Evolutionary conservation across 2,888 invertebrate species (phyloP).

Genomic region (Spodoptera exigua): DNA sequence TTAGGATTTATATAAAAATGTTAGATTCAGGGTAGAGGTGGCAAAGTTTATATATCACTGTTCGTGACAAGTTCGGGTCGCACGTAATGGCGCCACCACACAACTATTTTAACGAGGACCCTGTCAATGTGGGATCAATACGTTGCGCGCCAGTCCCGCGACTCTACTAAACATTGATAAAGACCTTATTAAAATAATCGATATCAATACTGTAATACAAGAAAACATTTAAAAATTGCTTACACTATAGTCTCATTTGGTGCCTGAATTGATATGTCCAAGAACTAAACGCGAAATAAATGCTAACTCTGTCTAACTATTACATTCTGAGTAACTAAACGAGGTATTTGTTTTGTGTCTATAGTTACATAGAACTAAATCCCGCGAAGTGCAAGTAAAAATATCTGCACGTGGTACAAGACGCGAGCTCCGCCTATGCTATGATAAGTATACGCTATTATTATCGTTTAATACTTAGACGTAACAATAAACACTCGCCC

Average conservation of each 20-base stretch:
- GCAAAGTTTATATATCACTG: slow-evolving; percentile 71
- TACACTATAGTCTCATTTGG: slow-evolving; percentile 87
- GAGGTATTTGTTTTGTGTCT: slow-evolving; percentile 88
- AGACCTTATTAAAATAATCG: slow-evolving; percentile 63
- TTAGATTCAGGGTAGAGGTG: slow-evolving; percentile 67
- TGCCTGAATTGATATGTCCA: slow-evolving; percentile 88
- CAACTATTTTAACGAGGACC: slow-evolving; percentile 64
- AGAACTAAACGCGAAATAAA: slow-evolving; percentile 86
- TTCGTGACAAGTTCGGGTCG: slow-evolving; percentile 24
- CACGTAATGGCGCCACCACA: slow-evolving; percentile 71
- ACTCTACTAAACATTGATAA: slow-evolving; percentile 59
- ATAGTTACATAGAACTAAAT: slow-evolving; percentile 80
- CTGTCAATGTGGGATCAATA: slow-evolving; percentile 58
- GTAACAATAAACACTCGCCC: slow-evolving; percentile 82
- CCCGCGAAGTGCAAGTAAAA: slow-evolving; percentile 78
- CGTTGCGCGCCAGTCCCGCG: slow-evolving; percentile 40
- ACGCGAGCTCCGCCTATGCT: slow-evolving; percentile 81
- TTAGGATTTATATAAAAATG: slow-evolving; percentile 69
- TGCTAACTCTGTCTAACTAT: slow-evolving; percentile 84
- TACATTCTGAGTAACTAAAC: slow-evolving; percentile 84
- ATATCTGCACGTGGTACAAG: slow-evolving; percentile 73
- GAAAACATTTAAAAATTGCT: slow-evolving; percentile 81
- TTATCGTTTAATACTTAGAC: slow-evolving; percentile 88
- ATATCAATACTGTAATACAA: slow-evolving; percentile 62
- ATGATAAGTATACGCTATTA: slow-evolving; percentile 87